phyloP scores from a whole-genome alignment of 2,797 vertebrate genomes.

The Octomys mimax region DNA sequence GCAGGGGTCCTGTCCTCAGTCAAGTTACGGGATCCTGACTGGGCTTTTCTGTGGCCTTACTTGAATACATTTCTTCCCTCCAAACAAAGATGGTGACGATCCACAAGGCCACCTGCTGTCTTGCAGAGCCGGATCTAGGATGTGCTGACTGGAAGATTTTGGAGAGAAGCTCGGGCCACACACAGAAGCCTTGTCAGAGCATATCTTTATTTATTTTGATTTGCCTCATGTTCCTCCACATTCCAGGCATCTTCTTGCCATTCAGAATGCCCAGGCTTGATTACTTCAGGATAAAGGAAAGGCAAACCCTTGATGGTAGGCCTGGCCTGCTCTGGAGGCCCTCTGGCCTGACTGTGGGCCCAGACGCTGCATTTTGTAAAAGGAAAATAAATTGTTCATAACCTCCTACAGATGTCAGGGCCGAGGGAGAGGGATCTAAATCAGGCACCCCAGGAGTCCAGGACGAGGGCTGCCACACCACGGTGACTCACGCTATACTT shows the following conservation, averaged over 20 bases:
- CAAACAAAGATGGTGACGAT: background rate
- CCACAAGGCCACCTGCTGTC: background rate
- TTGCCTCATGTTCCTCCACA: background rate
- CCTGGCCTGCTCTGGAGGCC: background rate
- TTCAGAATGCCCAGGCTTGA: background rate
- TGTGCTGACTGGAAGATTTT: background rate
- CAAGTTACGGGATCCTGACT: background rate
- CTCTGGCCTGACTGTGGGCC: background rate
- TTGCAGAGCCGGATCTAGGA: background rate
- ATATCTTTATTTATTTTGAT: background rate
- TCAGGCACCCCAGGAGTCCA: background rate
- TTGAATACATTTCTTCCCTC: slow-evolving; percentile 23
- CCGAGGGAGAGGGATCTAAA: background rate
- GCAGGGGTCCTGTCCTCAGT: background rate
- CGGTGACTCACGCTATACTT: background rate
- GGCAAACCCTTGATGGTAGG: background rate
- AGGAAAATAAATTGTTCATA: background rate
- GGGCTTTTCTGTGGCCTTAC: background rate
- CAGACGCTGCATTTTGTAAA: slow-evolving; percentile 1
- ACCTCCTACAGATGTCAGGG: background rate
- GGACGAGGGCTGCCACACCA: background rate
- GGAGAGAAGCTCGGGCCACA: background rate
- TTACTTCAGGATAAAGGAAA: background rate
- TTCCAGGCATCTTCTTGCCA: background rate
- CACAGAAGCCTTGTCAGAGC: background rate